Evolutionary conservation across 2,888 invertebrate genomes (phyloP), one percentile per base, ranked within the genome.

Genomic region (Laothoe populi): DNA sequence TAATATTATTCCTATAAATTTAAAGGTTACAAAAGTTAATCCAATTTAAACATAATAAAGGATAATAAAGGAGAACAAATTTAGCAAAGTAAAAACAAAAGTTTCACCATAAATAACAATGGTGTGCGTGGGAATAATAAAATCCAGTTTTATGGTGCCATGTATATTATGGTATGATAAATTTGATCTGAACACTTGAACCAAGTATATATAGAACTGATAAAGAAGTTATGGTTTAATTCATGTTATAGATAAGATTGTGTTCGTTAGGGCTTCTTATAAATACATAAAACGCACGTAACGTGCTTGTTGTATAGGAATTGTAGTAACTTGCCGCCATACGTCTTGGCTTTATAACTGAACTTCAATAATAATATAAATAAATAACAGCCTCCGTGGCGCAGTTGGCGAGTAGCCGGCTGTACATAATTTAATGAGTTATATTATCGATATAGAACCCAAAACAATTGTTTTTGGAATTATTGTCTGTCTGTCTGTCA

Each of bases 71-170:
- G 26, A 38, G 31, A 21, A 35, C 31, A 49, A 26, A 26, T 53
- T 31, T 53, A 11, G 53, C 3, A 35, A 46, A 53, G 53, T 31
- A 31, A 53, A 44, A 31, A 53, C 31, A 35, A 19, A 35, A 53
- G 19, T 53, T 53, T 16, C 19, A 10, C 31, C 19, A 53, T 53
- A 21, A 35, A 53, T 35, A 35, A 53, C 35, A 53, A 35, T 53
- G 31, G 53, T 53, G 35, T 53, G 53, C 16, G 35, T 53, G 53
- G 35, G 53, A 35, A 4, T 31, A 53, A 35, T 53, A 53, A 53
- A 53, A 19, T 31, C 26, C 16, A 31, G 11, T 35, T 53, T 21
- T 53, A 53, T 19, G 16, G 31, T 53, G 11, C 31, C 19, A 53
- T 19, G 31, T 31, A 53, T 53, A 19, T 53, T 53, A 53, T 19